A percentile compares a stretch with the other conserved stretches of the same genome.
phyloP scores from a whole-genome alignment of 2,888 invertebrate genomes.

The Orthosia incerta region DNA sequence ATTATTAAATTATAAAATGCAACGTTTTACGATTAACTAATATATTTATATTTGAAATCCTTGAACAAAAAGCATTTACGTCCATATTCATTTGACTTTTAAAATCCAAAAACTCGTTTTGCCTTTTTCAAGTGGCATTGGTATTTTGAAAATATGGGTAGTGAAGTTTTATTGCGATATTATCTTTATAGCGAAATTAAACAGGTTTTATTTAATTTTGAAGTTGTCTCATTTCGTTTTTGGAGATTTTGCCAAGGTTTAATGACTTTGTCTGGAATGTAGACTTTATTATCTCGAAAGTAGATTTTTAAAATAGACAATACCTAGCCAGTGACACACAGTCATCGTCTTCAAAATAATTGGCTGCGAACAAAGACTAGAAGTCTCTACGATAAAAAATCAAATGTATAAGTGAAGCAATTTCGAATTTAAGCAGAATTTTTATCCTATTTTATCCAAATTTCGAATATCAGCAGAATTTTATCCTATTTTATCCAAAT shows the following conservation, averaged over 20 bases:
- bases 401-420: background rate
- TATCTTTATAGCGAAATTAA: constrained; percentile 29
- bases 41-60: constrained; percentile 21
- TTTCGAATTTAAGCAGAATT: too few species aligned
- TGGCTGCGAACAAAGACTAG: background rate
- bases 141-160: constrained; percentile 43
- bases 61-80: constrained; percentile 17
- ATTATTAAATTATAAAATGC: background rate
- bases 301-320: background rate
- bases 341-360: background rate
- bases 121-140: constrained; percentile 26
- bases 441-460: too few species aligned
- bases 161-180: constrained; percentile 28
- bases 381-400: constrained; percentile 1
- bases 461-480: too few species aligned
- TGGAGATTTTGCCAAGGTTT: constrained; percentile 12
- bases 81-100: constrained; percentile 25
- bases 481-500: too few species aligned
- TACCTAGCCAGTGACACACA: too few species aligned
- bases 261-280: constrained; percentile 20
- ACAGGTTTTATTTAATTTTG: constrained; percentile 13
- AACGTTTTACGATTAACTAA: background rate
- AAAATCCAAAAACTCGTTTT: constrained; percentile 30
- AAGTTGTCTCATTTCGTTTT: constrained; percentile 4
- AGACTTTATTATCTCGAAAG: background rate